These are phyloP conservation scores for Argyresthia albistria DNA, from an alignment of 2,888 invertebrate genomes.

Conservation along the genomic window DNA sequence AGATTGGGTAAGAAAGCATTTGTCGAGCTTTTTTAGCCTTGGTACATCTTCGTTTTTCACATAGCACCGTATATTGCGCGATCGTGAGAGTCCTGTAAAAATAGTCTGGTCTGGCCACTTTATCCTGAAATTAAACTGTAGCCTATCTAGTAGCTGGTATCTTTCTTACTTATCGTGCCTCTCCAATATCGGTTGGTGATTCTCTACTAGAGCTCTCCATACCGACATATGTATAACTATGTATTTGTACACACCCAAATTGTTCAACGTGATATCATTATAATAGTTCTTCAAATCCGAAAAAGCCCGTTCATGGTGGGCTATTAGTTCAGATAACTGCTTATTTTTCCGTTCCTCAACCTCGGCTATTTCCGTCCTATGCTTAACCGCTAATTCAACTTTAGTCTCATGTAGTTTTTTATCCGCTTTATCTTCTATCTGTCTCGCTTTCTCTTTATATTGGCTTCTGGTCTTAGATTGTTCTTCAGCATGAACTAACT, in stretches of 20 bases:
- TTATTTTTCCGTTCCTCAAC: conserved; percentile 93
- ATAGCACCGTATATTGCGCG: no score
- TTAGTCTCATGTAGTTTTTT: conserved; percentile 81
- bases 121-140: no score
- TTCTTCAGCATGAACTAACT: conserved; percentile 82
- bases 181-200: no score
- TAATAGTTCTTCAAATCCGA: conserved; percentile 95
- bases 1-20: no score
- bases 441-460: conserved; percentile 60
- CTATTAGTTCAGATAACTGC: conserved; percentile 85
- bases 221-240: background rate
- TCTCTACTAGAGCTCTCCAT: background rate
- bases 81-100: no score
- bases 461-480: conserved; percentile 72
- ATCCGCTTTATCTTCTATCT: conserved; percentile 75
- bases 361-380: conserved; percentile 88
- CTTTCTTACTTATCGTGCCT: no score
- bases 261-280: conserved; percentile 94
- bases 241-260: conserved; percentile 74
- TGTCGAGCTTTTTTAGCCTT: no score
- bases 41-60: no score
- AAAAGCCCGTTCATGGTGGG: conserved; percentile 88
- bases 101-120: no score
- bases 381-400: conserved; percentile 79
- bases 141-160: no score